Evolutionary conservation across 2,888 invertebrate genomes (phyloP), one percentile per base, ranked within the genome.

Genomic region (Orgyia antiqua): DNA sequence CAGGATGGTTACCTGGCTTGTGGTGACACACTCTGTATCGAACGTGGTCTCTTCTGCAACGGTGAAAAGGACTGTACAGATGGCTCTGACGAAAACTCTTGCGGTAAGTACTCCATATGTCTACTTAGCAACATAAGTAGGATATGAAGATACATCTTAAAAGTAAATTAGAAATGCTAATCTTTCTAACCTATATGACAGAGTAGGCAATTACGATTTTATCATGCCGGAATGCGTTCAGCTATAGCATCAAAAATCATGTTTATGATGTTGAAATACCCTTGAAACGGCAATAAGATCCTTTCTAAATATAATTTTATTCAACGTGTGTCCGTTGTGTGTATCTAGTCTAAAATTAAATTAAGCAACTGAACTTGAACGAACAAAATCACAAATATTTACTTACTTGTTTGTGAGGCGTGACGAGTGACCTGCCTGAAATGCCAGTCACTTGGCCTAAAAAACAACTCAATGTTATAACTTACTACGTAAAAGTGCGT

Each of bases 11-110:
- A 89, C 72, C 84, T 96, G 38, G 96, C 96, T 45, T 96, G 96
- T 65, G 96, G 95, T 40, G 95, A 96, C 70, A 90, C 93, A 37
- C 91, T 88, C 58, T 96, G 96, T 71, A 93, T 96, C 57, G 95
- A 96, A 72, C 88, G 95, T 31, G 95, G 95, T 8, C 91, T 96
- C 28, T 96, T 96, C 92, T 96, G 96, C 78, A 96, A 96, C 86
- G 95, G 96, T 29, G 95, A 95, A 67, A 94, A 93, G 67, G 95
- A 96, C 76, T 96, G 96, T 65, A 71, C 88, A 1, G 96, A 96
- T 62, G 95, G 95, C 29, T 96, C 95, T 13, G 96, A 96, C 65
- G 96, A 96, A 78, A 96, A 95, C 69, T 90, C 92, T 67, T 96
- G 96, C 68, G 95, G 96, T 96, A 76, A 91, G 94, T 88, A 28